phyloP scores from a whole-genome alignment of 2,888 invertebrate genomes.

The Eledona agricola region DNA sequence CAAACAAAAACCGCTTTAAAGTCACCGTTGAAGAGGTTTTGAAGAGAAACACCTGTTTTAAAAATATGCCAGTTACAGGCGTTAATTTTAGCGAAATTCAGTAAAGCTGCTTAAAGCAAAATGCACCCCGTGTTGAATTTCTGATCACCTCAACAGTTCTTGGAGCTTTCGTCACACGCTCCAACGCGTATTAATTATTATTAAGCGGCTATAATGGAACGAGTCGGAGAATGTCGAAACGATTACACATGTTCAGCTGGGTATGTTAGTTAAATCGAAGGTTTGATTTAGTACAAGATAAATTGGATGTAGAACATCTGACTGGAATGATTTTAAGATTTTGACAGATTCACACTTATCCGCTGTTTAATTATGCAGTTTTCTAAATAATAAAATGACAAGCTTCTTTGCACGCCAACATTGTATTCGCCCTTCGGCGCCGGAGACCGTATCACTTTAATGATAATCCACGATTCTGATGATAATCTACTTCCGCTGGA shows the following conservation, averaged over 20 bases:
- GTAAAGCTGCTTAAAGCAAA: no score
- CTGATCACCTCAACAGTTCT: no score
- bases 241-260: slow-evolving; percentile 26
- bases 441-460: slow-evolving; percentile 40
- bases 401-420: slow-evolving; percentile 32
- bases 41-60: no score
- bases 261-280: slow-evolving; percentile 32
- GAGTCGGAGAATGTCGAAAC: slow-evolving; percentile 36
- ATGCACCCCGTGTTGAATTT: no score
- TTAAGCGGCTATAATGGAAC: slow-evolving; percentile 32
- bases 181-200: slow-evolving; percentile 22
- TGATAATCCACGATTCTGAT: slow-evolving; percentile 42
- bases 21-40: no score
- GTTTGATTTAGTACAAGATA: slow-evolving; percentile 39
- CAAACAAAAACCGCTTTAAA: no score
- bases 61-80: no score
- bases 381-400: slow-evolving; percentile 37
- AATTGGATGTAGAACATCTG: slow-evolving; percentile 38
- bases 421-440: slow-evolving; percentile 30
- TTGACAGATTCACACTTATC: slow-evolving; percentile 26
- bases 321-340: slow-evolving; percentile 34
- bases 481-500: slow-evolving; percentile 42
- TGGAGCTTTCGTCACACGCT: slow-evolving; percentile 15
- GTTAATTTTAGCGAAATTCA: no score
- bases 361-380: slow-evolving; percentile 35